Evolutionary conservation across 1,140 invertebrate genomes (phyloP).

Genomic region (Helicoverpa zea): DNA sequence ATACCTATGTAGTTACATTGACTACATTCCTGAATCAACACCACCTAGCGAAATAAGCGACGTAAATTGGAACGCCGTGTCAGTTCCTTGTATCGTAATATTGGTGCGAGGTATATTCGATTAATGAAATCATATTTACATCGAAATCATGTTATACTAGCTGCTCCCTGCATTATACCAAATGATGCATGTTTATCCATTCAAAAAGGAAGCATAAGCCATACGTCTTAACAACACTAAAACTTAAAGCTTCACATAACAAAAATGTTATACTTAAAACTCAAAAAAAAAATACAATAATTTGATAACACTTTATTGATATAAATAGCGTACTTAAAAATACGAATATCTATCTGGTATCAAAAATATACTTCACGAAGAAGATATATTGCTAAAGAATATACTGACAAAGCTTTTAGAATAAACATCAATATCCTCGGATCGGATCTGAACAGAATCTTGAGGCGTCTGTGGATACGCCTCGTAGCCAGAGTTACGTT

Average conservation of each 20-base stretch:
- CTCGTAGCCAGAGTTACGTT: slow-evolving; percentile 24
- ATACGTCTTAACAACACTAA: too few species aligned
- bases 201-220: too few species aligned
- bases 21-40: slow-evolving; percentile 58
- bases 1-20: slow-evolving; percentile 55
- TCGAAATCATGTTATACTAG: not conserved
- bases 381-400: not conserved
- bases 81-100: slow-evolving; percentile 10
- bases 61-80: slow-evolving; percentile 11
- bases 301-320: too few species aligned
- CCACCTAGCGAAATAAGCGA: slow-evolving; percentile 33
- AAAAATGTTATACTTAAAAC: too few species aligned
- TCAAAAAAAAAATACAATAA: too few species aligned
- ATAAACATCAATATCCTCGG: slow-evolving; percentile 13
- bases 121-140: slow-evolving; percentile 29
- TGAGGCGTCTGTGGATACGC: slow-evolving; percentile 13
- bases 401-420: not conserved
- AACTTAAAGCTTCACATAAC: too few species aligned
- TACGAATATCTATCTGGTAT: too few species aligned
- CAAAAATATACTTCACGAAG: not conserved
- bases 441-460: slow-evolving; percentile 9
- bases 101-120: not conserved
- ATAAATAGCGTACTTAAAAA: too few species aligned
- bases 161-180: too few species aligned
- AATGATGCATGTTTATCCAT: too few species aligned